A percentile compares a stretch with the other conserved stretches of the same genome.
Evolutionary conservation across 2,888 invertebrate species (phyloP).

Genomic region (Kryphioiulus occultus): DNA sequence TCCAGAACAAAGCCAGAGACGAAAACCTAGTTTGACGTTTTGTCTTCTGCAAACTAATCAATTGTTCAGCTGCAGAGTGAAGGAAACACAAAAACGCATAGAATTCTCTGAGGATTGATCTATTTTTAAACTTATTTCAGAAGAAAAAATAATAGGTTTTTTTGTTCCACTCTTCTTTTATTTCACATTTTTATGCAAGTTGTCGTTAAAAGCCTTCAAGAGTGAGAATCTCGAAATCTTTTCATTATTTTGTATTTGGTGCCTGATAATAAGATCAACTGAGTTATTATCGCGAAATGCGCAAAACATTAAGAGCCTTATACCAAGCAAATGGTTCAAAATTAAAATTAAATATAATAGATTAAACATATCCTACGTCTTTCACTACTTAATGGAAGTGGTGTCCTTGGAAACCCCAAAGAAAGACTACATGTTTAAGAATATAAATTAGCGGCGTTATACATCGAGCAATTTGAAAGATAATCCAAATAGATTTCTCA

Average conservation of each 20-base stretch:
- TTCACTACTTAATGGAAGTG: neutral
- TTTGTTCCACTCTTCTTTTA: conserved; percentile 29
- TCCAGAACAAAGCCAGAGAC: neutral
- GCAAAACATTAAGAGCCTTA: neutral
- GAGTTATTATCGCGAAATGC: neutral
- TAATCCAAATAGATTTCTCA: too few species aligned
- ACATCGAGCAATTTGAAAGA: too few species aligned
- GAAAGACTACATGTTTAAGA: neutral
- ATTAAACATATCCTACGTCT: neutral
- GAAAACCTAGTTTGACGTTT: neutral
- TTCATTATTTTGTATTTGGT: neutral
- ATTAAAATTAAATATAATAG: neutral
- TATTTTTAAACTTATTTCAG: conserved; percentile 25
- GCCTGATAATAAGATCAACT: neutral
- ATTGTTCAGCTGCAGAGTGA: neutral
- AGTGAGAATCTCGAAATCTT: conserved; percentile 17
- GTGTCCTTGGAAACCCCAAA: neutral
- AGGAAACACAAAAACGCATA: neutral
- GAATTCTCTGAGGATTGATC: neutral
- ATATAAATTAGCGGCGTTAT: too few species aligned
- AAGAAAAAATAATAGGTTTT: conserved; percentile 22
- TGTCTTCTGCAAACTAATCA: neutral
- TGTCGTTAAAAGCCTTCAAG: neutral
- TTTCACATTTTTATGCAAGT: conserved; percentile 18
- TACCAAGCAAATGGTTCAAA: neutral